Evolutionary conservation across 2,888 invertebrate species (phyloP).

Genomic region (Drosophila mettleri): DNA sequence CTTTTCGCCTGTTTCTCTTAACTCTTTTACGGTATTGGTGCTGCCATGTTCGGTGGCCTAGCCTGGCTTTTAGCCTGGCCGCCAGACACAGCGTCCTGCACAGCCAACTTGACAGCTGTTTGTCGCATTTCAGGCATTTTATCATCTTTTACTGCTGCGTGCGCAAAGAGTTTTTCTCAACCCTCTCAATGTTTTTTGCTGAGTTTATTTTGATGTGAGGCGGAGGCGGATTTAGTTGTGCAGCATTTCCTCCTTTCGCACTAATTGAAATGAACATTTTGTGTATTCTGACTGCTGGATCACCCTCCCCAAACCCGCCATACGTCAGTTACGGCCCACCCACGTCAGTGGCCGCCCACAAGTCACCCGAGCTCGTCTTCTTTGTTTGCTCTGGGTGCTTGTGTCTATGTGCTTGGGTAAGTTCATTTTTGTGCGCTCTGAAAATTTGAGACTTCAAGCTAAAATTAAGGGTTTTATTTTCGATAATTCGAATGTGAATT

Average conservation of each 20-base stretch:
- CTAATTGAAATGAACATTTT: slow-evolving; percentile 77
- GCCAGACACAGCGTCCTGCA: slow-evolving; percentile 44
- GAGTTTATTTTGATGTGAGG: slow-evolving; percentile 62
- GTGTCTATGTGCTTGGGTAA: slow-evolving; percentile 9
- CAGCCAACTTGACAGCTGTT: slow-evolving; percentile 74
- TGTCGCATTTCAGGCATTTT: slow-evolving; percentile 72
- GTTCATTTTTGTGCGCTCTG: too few relatives aligned
- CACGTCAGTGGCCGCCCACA: slow-evolving; percentile 38
- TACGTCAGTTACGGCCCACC: neutral
- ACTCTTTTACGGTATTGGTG: neutral
- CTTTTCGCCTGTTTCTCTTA: slow-evolving; percentile 1
- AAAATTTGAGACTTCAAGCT: too few relatives aligned
- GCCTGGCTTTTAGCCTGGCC: slow-evolving; percentile 10
- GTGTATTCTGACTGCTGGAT: slow-evolving; percentile 28
- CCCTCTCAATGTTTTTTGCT: slow-evolving; percentile 15
- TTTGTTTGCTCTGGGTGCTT: slow-evolving; percentile 39
- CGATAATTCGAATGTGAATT: neutral
- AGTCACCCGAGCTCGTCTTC: slow-evolving; percentile 27
- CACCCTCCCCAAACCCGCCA: neutral
- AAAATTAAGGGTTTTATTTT: slow-evolving; percentile 22
- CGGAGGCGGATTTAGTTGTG: slow-evolving; percentile 51
- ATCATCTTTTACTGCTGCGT: slow-evolving; percentile 53
- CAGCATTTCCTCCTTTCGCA: slow-evolving; percentile 42
- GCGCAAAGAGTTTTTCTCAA: slow-evolving; percentile 23
- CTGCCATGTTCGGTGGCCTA: slow-evolving; percentile 14